Base-by-base conservation (phyloP, 1,140 invertebrate species). In the Rhizoglyphus robini region DNA sequence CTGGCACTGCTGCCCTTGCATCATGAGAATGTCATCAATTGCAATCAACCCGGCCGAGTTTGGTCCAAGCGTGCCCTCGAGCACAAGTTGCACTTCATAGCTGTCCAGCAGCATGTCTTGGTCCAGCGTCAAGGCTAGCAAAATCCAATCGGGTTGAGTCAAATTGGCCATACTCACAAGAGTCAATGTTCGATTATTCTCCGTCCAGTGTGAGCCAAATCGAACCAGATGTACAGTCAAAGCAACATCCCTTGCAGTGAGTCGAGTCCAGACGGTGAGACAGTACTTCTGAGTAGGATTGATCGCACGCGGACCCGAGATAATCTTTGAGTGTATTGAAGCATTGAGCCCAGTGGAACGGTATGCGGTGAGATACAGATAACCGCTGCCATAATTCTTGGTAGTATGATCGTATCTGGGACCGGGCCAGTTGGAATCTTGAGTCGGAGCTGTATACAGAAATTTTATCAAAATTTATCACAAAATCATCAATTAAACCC, bases 391-490 rank as follows among this genome's bases (percentile, higher is more conserved):
- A 51, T 51, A 20, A 27, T 23, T 13, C 29, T 27, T 2, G 2
- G 27, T 60, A 46, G 15, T n/a, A n/a, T n/a, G 58, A 60, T 60
- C 58, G 25, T 20, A 38, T 27, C 8, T 60, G 23, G 58, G 58
- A 34, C 58, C 58, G 3, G 58, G 58, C 58, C 58, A 60, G 13
- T 60, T 29, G 11, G 13, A 32, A 46, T 32, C 58, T 4, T 23
- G 13, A 23, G 58, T 23, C 3, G 58, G 58, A 20, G n/a, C n/a
- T n/a, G 15, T 15, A 46, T 8, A n/a, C 8, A 11, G n/a, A n/a
- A n/a, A n/a, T n/a, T n/a, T n/a, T n/a, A n/a, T n/a, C n/a, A n/a
- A n/a, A n/a, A n/a, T n/a, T n/a, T n/a, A n/a, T n/a, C n/a, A n/a
- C n/a, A n/a, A n/a, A n/a, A n/a, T n/a, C n/a, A n/a, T n/a, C n/a